These are phyloP conservation scores for Reinhardtius hippoglossoides DNA, from an alignment of 2,113 vertebrate genomes.

Conservation along the genomic window DNA sequence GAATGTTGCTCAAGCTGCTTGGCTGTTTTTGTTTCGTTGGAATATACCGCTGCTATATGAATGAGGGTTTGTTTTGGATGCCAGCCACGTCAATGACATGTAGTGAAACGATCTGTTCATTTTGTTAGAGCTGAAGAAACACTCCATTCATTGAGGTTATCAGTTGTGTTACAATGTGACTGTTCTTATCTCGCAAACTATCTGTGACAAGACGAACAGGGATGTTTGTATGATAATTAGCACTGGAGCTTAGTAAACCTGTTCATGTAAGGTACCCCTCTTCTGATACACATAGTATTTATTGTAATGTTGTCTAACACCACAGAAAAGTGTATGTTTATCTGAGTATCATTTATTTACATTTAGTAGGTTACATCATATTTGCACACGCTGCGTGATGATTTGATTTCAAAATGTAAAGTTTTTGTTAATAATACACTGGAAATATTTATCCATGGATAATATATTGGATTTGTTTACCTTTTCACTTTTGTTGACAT, in stretches of 20 bases:
- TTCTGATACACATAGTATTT: too few species aligned
- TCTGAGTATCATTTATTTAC: too few species aligned
- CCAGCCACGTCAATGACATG: too few species aligned
- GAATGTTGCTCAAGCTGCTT: neutral
- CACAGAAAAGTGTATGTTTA: too few species aligned
- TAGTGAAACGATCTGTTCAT: neutral
- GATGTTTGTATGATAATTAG: neutral
- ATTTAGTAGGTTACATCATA: too few species aligned
- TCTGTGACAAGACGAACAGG: neutral
- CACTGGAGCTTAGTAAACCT: neutral
- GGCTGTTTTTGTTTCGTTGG: neutral
- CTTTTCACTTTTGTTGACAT: too few species aligned
- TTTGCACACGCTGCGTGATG: too few species aligned
- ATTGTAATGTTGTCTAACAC: too few species aligned
- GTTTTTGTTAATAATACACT: too few species aligned
- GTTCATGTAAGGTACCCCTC: neutral
- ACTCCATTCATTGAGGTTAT: neutral
- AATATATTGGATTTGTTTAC: too few species aligned
- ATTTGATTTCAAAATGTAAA: too few species aligned
- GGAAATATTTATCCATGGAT: too few species aligned
- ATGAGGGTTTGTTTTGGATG: neutral
- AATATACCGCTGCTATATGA: neutral
- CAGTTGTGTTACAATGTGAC: neutral
- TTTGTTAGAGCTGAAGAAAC: neutral
- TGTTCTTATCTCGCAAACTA: neutral